Percentiles rank a stretch among this genome's conserved stretches.
Conservation (phyloP, 2,888 invertebrate genomes). For the Synergus umbraculus region DNA sequence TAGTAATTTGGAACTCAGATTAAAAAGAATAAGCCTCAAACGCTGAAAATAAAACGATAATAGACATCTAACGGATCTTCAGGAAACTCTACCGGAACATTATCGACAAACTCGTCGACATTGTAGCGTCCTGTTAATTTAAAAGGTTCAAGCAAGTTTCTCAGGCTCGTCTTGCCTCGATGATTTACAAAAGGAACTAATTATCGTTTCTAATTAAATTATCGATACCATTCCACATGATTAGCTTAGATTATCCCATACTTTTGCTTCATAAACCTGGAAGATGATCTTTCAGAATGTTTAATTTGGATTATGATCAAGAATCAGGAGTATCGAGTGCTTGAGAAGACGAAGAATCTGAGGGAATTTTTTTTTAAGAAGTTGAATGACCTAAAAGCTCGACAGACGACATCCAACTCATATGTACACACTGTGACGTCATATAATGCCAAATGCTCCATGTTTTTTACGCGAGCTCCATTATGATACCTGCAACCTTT, state of each 20-base stretch:
- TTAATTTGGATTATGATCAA: not conserved
- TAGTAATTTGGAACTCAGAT: no score
- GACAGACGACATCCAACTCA: not conserved
- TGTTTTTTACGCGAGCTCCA: slow-evolving; percentile 12
- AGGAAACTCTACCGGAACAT: not conserved
- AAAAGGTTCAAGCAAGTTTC: not conserved
- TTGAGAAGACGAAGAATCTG: not conserved
- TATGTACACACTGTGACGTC: slow-evolving; percentile 1
- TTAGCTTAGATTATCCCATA: not conserved
- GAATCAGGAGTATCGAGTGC: not conserved
- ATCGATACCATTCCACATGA: not conserved
- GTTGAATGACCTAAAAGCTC: slow-evolving; percentile 30
- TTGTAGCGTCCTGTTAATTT: slow-evolving; percentile 18
- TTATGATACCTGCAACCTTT: slow-evolving; percentile 32
- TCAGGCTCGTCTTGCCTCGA: slow-evolving; percentile 10
- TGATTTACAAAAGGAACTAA: slow-evolving; percentile 19
- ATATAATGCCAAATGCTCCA: slow-evolving; percentile 21
- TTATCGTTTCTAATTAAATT: slow-evolving; percentile 3
- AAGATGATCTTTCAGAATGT: not conserved
- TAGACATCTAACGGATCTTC: slow-evolving; percentile 25
- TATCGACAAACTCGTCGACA: slow-evolving; percentile 32
- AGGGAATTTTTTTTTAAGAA: slow-evolving; percentile 1
- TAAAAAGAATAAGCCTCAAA: no score
- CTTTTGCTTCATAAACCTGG: not conserved
- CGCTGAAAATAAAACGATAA: not conserved